Conservation (phyloP, 2,888 invertebrate species). For the Cryptus armator region DNA sequence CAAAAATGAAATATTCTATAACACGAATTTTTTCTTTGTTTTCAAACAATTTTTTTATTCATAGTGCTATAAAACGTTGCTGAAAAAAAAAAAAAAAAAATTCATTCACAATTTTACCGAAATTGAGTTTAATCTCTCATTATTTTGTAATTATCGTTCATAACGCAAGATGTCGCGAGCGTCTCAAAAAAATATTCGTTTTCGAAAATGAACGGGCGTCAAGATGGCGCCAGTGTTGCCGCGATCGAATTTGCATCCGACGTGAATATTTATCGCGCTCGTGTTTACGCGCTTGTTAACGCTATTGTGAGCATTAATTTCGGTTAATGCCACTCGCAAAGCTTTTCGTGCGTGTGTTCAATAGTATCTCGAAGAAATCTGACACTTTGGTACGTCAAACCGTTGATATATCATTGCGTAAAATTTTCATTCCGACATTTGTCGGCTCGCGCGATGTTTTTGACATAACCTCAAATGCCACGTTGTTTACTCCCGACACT, state of each 20-base stretch:
- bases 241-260: not conserved
- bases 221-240: constrained; percentile 33
- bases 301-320: not conserved
- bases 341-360: not conserved
- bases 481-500: constrained; percentile 28
- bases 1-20: not conserved
- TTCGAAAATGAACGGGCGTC: not conserved
- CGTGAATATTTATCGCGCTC: constrained; percentile 17
- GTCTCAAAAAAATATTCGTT: not conserved
- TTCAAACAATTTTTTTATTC: not conserved
- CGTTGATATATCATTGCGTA: constrained; percentile 1
- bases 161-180: not conserved
- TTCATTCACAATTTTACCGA: not conserved
- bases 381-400: constrained; percentile 31
- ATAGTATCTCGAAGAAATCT: not conserved
- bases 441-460: constrained; percentile 20
- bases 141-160: not conserved
- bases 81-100: not conserved
- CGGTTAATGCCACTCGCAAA: not conserved
- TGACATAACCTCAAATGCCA: constrained; percentile 56
- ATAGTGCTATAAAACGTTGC: too few relatives aligned
- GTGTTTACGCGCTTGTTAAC: constrained; percentile 22
- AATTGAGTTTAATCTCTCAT: not conserved
- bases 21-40: not conserved
- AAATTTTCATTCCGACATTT: not conserved